phyloP scores from a whole-genome alignment of 2,888 invertebrate species.

The Drosophila lutescens region DNA sequence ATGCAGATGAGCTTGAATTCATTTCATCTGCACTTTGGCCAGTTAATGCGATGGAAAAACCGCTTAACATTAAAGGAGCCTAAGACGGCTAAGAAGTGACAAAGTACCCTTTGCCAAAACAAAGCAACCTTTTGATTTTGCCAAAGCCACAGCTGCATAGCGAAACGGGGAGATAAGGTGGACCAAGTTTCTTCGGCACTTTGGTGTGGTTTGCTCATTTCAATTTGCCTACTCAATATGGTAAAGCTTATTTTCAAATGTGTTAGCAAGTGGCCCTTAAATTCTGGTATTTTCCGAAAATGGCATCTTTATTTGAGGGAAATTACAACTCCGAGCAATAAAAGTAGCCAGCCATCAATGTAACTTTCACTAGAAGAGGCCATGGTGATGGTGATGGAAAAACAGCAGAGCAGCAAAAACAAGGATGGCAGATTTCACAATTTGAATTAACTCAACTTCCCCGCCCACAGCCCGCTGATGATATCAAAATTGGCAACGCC shows the following conservation, averaged over 20 bases:
- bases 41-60: constrained; percentile 7
- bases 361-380: constrained; percentile 32
- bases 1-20: background rate
- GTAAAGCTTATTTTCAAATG: background rate
- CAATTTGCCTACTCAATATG: background rate
- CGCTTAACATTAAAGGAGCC: constrained; percentile 21
- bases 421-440: constrained; percentile 28
- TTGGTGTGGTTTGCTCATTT: background rate
- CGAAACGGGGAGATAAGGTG: background rate
- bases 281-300: background rate
- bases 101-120: constrained; percentile 27
- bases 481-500: constrained; percentile 43
- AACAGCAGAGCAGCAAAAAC: background rate
- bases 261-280: background rate
- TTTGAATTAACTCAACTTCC: constrained; percentile 48
- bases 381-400: constrained; percentile 17
- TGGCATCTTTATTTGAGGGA: background rate
- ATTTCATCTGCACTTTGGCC: background rate
- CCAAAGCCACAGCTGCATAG: constrained; percentile 1
- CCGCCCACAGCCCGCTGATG: constrained; percentile 8
- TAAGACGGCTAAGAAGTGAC: constrained; percentile 40
- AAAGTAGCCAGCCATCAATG: constrained; percentile 65
- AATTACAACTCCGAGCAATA: constrained; percentile 17
- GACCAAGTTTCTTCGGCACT: background rate
- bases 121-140: constrained; percentile 16